Percentiles rank a stretch among this genome's conserved stretches.
Conservation (phyloP, 2,888 invertebrate genomes). For the Troglohyphantes excavatus region DNA sequence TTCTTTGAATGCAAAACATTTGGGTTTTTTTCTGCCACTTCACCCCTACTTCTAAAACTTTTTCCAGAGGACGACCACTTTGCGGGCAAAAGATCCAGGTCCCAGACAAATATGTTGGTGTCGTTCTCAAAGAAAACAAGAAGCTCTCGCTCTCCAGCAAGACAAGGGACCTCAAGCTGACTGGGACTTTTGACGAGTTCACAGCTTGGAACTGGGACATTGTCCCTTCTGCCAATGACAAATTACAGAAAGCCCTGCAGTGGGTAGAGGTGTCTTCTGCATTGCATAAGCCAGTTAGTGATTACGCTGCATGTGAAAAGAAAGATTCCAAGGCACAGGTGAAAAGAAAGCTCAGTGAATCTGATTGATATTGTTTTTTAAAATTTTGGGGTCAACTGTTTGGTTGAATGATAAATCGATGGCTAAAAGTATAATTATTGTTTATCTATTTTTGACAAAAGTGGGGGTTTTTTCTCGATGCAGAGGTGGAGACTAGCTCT, state of each 20-base stretch:
- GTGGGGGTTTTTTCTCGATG: no score
- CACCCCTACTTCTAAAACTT: no score
- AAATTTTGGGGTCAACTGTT: no score
- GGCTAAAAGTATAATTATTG: no score
- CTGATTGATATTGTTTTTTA: neutral
- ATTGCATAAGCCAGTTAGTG: conserved; percentile 60
- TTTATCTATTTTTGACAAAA: no score
- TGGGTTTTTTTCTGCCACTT: no score
- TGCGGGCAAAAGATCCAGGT: conserved; percentile 55
- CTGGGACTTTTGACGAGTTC: conserved; percentile 50
- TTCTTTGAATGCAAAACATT: no score
- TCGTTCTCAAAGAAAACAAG: conserved; percentile 50
- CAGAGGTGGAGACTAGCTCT: no score
- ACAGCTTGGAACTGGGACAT: conserved; percentile 76
- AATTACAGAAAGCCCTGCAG: conserved; percentile 44
- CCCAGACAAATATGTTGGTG: conserved; percentile 58
- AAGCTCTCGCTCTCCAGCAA: conserved; percentile 8
- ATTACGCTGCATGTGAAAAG: conserved; percentile 1
- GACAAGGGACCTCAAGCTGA: conserved; percentile 33
- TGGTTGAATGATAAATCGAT: no score
- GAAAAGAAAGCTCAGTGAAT: conserved; percentile 40
- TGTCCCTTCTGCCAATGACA: conserved; percentile 60
- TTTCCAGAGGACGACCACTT: conserved; percentile 67
- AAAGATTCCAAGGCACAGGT: conserved; percentile 13
- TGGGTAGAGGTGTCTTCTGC: conserved; percentile 64